These are phyloP conservation scores for Megaleporinus macrocephalus DNA, from an alignment of 2,113 vertebrate species.

Conservation along the genomic window DNA sequence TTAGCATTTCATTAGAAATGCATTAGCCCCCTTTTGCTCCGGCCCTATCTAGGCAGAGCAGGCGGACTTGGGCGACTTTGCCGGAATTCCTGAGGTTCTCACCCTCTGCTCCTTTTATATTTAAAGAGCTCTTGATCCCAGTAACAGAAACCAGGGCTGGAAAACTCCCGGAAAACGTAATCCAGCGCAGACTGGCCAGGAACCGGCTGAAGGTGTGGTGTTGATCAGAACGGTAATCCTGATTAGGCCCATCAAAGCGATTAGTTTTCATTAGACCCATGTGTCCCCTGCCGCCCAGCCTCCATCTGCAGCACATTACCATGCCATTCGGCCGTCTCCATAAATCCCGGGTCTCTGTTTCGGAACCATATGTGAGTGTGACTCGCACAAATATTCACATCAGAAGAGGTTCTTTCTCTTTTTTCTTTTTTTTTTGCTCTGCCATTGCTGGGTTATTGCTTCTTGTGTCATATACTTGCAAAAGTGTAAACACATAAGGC, in stretches of 20 bases:
- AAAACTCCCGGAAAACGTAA: slow-evolving; percentile 71
- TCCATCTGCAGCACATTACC: slow-evolving; percentile 79
- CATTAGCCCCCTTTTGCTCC: slow-evolving; percentile 16
- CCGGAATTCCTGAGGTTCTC: slow-evolving; percentile 37
- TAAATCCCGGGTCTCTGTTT: slow-evolving; percentile 70
- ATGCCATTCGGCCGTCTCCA: slow-evolving; percentile 67
- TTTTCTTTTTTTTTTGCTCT: slow-evolving; percentile 57
- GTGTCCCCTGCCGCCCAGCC: slow-evolving; percentile 34
- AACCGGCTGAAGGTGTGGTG: slow-evolving; percentile 74
- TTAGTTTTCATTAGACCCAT: slow-evolving; percentile 70
- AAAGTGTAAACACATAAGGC: neutral
- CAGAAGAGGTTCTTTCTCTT: slow-evolving; percentile 50
- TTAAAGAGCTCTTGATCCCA: slow-evolving; percentile 52
- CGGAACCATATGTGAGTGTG: slow-evolving; percentile 69
- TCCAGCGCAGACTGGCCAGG: slow-evolving; percentile 67
- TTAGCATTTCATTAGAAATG: slow-evolving; percentile 34
- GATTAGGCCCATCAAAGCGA: slow-evolving; percentile 75
- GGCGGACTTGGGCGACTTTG: slow-evolving; percentile 21
- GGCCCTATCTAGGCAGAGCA: slow-evolving; percentile 19
- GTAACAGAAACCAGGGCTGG: slow-evolving; percentile 63
- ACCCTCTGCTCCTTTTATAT: slow-evolving; percentile 41
- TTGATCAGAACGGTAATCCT: slow-evolving; percentile 77
- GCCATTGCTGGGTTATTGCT: neutral
- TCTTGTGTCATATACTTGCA: neutral
- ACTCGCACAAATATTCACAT: slow-evolving; percentile 46